Conservation (phyloP, 2,113 vertebrate genomes). For the Ochotona princeps region DNA sequence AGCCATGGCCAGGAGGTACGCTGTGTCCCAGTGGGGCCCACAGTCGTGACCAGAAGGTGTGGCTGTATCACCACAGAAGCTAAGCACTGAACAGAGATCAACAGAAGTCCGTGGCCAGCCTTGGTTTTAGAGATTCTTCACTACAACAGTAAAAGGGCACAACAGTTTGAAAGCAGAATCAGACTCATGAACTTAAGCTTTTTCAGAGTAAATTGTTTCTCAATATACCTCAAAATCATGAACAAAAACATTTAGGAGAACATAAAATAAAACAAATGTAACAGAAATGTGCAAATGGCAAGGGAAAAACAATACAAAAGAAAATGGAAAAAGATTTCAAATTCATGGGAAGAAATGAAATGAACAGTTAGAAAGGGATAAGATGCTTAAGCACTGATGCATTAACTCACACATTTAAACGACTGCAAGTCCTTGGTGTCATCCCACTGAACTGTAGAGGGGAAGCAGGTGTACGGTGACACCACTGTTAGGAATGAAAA, state of each 20-base stretch:
- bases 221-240: not conserved
- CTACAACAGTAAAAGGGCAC: not conserved
- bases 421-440: not conserved
- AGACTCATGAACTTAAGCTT: not conserved
- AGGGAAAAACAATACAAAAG: constrained; percentile 31
- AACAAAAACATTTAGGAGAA: not conserved
- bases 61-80: not conserved
- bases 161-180: not conserved
- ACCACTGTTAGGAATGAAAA: not conserved
- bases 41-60: not conserved
- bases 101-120: not conserved
- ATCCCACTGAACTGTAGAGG: not conserved
- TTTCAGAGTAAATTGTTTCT: not conserved
- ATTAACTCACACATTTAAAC: not conserved
- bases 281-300: not conserved
- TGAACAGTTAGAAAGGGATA: not conserved
- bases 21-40: too few relatives aligned
- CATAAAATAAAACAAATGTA: not conserved
- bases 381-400: not conserved
- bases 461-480: not conserved
- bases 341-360: constrained; percentile 27
- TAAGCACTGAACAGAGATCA: too few relatives aligned
- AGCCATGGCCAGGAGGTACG: too few relatives aligned
- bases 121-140: not conserved
- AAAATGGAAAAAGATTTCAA: not conserved